Base-by-base conservation (phyloP, 1,140 invertebrate species). In the Phenacoccus solenopsis region DNA sequence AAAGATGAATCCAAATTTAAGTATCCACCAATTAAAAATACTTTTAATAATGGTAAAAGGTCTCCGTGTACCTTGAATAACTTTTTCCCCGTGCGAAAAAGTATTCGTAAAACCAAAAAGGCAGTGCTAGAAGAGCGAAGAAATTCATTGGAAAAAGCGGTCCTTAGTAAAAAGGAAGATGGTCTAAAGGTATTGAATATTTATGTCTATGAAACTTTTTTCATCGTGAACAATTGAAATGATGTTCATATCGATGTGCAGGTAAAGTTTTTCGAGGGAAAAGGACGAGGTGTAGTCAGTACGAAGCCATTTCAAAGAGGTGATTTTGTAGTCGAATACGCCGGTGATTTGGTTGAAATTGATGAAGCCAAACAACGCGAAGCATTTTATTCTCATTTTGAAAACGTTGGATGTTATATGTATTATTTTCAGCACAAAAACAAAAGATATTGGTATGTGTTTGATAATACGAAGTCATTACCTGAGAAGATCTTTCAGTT, bases 311-410 rank as follows among this genome's bases (percentile, higher is more conserved):
- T 98, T 77, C 76, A 79, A 9, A 88, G 89, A 73, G 93, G 93
- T 21, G 93, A 97, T 76, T 98, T 95, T 81, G 94, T 98, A 21
- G 90, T 98, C 7, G 96, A 99, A 80, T 99, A 99, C 79, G 86
- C 88, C 70, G 98, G 98, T 9, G 94, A 99, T 77, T 81, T 99
- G 7, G 89, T 99, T 1, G 86, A 88, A 73, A 83, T 90, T 70
- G 80, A 82, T 7, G 88, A 90, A 77, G 98, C 97, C 0, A 87
- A 89, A 72, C 81, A 86, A 67, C 82, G 94, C 56, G 98, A 99
- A 77, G 78, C 80, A 30, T 78, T 85, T 38, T 99, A 99, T 80
- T 87, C 91, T 2, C 82, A 88, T 78, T 91, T 96, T 79, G 85
- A 89, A 72, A 87, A 87, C 72, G 87, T 90, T 21, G 97, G 97